phyloP scores from a whole-genome alignment of 2,113 vertebrate genomes.

The Etia nguti region DNA sequence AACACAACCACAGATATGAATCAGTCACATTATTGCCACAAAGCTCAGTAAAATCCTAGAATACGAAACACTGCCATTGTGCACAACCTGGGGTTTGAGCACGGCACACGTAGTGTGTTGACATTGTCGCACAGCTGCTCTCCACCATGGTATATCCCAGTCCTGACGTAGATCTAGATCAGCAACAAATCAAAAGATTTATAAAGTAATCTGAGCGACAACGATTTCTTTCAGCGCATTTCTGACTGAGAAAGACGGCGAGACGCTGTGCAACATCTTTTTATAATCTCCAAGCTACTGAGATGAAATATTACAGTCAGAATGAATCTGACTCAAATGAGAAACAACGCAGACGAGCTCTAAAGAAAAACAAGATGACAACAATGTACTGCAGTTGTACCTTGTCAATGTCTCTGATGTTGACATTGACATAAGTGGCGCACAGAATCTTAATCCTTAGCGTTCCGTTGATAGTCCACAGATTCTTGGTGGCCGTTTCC shows the following conservation, averaged over 20 bases:
- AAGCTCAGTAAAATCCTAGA: background rate
- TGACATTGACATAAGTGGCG: slow-evolving; percentile 97
- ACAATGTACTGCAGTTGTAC: slow-evolving; percentile 56
- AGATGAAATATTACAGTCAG: background rate
- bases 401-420: slow-evolving; percentile 98
- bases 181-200: slow-evolving; percentile 23
- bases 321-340: background rate
- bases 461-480: slow-evolving; percentile 87
- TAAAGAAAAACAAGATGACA: background rate
- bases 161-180: slow-evolving; percentile 92
- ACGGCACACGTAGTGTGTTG: slow-evolving; percentile 95
- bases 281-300: background rate
- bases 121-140: slow-evolving; percentile 98
- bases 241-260: background rate
- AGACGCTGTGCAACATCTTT: background rate
- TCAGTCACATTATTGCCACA: background rate
- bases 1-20: slow-evolving; percentile 10
- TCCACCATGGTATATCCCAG: slow-evolving; percentile 96
- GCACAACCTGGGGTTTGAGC: slow-evolving; percentile 91
- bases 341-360: background rate
- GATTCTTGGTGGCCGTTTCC: slow-evolving; percentile 88
- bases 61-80: background rate
- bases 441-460: slow-evolving; percentile 93
- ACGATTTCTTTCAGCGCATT: background rate
- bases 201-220: background rate